These are phyloP conservation scores for Geotria australis DNA, from an alignment of 2,797 vertebrate genomes.

Conservation along the genomic window DNA sequence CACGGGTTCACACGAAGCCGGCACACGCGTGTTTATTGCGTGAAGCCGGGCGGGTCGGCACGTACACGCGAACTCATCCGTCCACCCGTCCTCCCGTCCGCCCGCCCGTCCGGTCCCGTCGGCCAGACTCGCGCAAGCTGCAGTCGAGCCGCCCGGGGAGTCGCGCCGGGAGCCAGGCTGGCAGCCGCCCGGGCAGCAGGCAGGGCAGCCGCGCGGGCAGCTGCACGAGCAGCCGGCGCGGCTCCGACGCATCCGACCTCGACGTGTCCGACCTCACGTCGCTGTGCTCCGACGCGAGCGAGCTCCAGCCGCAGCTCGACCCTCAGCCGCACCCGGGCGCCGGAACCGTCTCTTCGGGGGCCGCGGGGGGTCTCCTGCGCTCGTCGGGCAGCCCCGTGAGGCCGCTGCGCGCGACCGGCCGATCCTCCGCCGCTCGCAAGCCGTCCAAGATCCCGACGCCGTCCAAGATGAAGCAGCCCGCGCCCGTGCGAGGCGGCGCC, in stretches of 20 bases:
- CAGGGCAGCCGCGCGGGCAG: slow-evolving; percentile 87
- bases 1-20: too few species aligned
- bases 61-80: too few species aligned
- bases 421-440: background rate
- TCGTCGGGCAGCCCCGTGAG: background rate
- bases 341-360: too few species aligned
- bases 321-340: too few species aligned
- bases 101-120: too few species aligned
- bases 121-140: too few species aligned
- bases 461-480: background rate
- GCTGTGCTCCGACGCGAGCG: slow-evolving; percentile 36
- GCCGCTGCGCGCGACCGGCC: background rate
- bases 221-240: slow-evolving; percentile 66
- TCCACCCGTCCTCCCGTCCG: too few species aligned
- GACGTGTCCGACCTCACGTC: slow-evolving; percentile 98
- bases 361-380: background rate
- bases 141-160: slow-evolving; percentile 8
- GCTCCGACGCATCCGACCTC: slow-evolving; percentile 88
- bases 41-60: too few species aligned
- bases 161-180: slow-evolving; percentile 33
- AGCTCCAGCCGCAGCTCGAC: background rate
- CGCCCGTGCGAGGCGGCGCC: too few species aligned
- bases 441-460: background rate
- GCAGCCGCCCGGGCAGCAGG: slow-evolving; percentile 36
- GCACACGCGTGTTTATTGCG: too few species aligned